Conservation (phyloP, 2,888 invertebrate species). For the Leuctra nigra region DNA sequence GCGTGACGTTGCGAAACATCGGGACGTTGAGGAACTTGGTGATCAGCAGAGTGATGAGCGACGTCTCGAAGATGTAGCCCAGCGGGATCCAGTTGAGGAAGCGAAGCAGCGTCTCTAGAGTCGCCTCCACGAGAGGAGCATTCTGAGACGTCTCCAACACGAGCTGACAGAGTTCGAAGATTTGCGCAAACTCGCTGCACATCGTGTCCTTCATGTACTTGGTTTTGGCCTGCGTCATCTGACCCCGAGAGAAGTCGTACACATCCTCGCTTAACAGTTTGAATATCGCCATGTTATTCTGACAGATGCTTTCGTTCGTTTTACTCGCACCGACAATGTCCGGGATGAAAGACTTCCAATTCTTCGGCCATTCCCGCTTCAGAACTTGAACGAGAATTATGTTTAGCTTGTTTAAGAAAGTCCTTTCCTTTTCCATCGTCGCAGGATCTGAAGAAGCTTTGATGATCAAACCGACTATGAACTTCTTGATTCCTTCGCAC, state of each 20-base stretch:
- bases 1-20: conserved; percentile 93
- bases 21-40: conserved; percentile 97
- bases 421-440: conserved; percentile 86
- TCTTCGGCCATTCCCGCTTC: conserved; percentile 99
- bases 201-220: conserved; percentile 98
- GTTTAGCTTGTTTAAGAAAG: conserved; percentile 95
- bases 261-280: conserved; percentile 97
- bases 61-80: conserved; percentile 99
- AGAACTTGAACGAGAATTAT: conserved; percentile 98
- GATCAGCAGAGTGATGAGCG: conserved; percentile 87
- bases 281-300: conserved; percentile 98
- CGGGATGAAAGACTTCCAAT: conserved; percentile 98
- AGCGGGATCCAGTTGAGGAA: conserved; percentile 99
- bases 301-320: conserved; percentile 97
- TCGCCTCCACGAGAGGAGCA: conserved; percentile 91
- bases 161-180: conserved; percentile 95
- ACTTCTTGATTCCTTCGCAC: conserved; percentile 98
- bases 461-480: conserved; percentile 97
- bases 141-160: conserved; percentile 98
- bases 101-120: conserved; percentile 89
- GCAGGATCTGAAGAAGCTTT: conserved; percentile 92
- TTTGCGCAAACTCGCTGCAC: conserved; percentile 98
- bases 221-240: conserved; percentile 98
- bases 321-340: conserved; percentile 99
- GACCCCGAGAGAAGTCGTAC: conserved; percentile 98